Base-by-base conservation (phyloP, 92 coral and sea anemone genomes). In the Meandrina meandrites region DNA sequence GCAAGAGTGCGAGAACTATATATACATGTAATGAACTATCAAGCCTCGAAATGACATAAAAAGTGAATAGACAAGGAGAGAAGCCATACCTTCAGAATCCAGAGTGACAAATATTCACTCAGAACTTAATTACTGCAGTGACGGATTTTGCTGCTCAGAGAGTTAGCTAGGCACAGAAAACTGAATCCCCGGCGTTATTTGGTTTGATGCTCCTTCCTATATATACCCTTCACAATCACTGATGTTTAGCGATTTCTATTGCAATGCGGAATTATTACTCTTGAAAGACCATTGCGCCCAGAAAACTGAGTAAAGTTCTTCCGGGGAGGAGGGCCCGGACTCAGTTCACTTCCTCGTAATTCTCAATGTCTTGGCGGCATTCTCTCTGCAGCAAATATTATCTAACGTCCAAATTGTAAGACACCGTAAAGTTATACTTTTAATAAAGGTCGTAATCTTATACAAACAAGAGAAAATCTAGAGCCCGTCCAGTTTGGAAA, bases 201-300 rank as follows among this genome's bases (percentile, higher is more conserved):
- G 24, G 14, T 60, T 21, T 60, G 30, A 24, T 6, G 35, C 1
- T 27, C 11, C 71, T 2, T 66, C 14, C 31, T 28, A 9, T 30
- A 27, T 2, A 66, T 12, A 27, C 18, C 16, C 71, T 10, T 27
- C 35, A 28, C 34, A 66, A 9, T 12, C 34, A 9, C 34, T 66
- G 71, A 27, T 2, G 9, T 66, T 66, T 12, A 24, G 12, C 24
- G 17, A 27, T 24, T 66, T 66, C 34, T 66, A 30, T 0, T 10
- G 71, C 71, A 28, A 66, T 66, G 71, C 71, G 71, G 71, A 66
- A 66, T 54, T 54, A 54, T 54, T 50, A n/a, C n/a, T n/a, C n/a
- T n/a, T n/a, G n/a, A 3, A 62, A 62, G 54, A 40, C 45, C 45
- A 57, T 19, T 60, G 30, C 22, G 24, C 68, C 0, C 35, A 24